These are phyloP conservation scores for Tachyglossus aculeatus DNA, from an alignment of 2,797 vertebrate genomes.

Conservation along the genomic window DNA sequence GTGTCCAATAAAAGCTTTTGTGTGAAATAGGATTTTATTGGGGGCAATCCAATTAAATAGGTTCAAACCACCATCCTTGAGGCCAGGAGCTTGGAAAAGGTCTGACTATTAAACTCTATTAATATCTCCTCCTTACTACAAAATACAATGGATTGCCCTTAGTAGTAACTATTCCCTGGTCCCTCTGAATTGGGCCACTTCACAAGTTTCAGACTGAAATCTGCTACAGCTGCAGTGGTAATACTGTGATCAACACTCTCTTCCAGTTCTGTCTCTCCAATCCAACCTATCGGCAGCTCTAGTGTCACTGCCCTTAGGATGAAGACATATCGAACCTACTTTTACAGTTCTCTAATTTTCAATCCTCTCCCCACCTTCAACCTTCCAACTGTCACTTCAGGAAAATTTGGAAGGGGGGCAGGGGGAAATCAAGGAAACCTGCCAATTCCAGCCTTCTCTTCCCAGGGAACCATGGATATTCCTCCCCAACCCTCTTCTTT, in stretches of 20 bases:
- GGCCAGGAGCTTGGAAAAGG: constrained; percentile 15
- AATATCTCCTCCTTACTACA: constrained; percentile 1
- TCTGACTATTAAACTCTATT: constrained; percentile 35
- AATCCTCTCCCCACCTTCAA: not conserved
- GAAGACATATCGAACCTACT: not conserved
- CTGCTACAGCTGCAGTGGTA: not conserved
- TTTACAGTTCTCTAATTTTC: not conserved
- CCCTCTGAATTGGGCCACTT: not conserved
- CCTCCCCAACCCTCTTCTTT: too few species aligned
- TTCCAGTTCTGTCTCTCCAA: not conserved
- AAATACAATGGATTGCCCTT: not conserved
- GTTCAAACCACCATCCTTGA: constrained; percentile 35
- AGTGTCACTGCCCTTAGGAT: not conserved
- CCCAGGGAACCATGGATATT: too few species aligned
- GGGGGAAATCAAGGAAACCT: too few species aligned
- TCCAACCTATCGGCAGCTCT: not conserved
- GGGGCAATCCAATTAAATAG: constrained; percentile 42
- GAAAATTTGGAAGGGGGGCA: too few species aligned
- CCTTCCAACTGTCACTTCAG: too few species aligned
- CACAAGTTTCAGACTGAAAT: not conserved
- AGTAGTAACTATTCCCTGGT: not conserved
- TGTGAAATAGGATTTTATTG: constrained; percentile 44
- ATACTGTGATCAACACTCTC: not conserved
- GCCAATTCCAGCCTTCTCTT: too few species aligned
- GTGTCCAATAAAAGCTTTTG: constrained; percentile 40